A percentile compares a stretch with the other conserved stretches of the same genome.
Evolutionary conservation across 2,888 invertebrate genomes (phyloP).

Genomic region (Nomada fabriciana): DNA sequence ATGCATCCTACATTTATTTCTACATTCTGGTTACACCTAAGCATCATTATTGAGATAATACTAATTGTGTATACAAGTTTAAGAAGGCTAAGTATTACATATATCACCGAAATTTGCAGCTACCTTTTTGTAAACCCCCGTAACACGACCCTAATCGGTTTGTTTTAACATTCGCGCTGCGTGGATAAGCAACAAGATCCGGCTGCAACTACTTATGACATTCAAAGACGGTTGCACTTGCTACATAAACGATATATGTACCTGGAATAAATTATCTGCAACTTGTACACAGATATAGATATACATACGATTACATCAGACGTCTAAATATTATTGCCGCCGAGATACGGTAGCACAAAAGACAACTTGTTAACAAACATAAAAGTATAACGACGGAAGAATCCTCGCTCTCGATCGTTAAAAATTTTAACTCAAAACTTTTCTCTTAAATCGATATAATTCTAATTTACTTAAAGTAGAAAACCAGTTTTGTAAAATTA

Average conservation of each 20-base stretch:
- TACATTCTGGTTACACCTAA: neutral
- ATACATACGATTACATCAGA: neutral
- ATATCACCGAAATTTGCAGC: constrained; percentile 25
- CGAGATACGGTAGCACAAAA: neutral
- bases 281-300: too few species aligned
- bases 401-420: neutral
- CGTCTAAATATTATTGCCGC: constrained; percentile 2
- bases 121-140: constrained; percentile 16
- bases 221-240: constrained; percentile 4
- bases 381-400: neutral
- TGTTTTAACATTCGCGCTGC: constrained; percentile 46
- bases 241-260: constrained; percentile 32
- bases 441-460: neutral
- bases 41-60: neutral
- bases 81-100: neutral
- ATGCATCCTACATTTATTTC: neutral
- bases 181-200: constrained; percentile 40
- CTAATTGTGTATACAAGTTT: neutral
- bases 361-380: neutral
- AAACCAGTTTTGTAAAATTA: too few species aligned
- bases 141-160: constrained; percentile 47
- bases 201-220: constrained; percentile 34
- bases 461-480: too few species aligned
- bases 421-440: too few species aligned
- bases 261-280: constrained; percentile 19